Base-by-base conservation (phyloP, 2,113 vertebrate genomes). In the Astatoreochromis straeleni region DNA sequence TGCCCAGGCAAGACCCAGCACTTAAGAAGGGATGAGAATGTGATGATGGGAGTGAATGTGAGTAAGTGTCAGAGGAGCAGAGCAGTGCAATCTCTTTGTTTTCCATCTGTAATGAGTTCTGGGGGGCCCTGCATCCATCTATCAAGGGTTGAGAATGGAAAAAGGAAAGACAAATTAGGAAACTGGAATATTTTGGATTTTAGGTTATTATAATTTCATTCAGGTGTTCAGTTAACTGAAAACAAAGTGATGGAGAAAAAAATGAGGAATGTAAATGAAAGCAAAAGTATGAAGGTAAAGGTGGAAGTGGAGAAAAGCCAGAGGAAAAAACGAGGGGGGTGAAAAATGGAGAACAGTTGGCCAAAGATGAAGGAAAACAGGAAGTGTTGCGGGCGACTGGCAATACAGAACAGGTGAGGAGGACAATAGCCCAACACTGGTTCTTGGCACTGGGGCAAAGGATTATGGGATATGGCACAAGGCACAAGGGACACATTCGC, bases 381-480 rank as follows among this genome's bases (percentile, higher is more conserved):
- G 87, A 81, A 89, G 85, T 68, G 84, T 35, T 85, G 85, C 3
- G 3, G 63, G 83, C 38, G 9, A 87, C 89, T 90, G 89, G 92
- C 89, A 87, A 29, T 83, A 75, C 87, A 83, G 85, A 88, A 88
- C 90, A 94, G 95, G 92, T 96, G 93, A 94, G 83, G 73, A 89
- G 91, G 93, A 92, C 91, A 94, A 94, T 89, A 84, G 83, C 68
- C 54, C 31, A 89, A 93, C 91, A 92, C 40, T 85, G 88, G 80
- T 84, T 91, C 88, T 93, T 94, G 93, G 91, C 95, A 93, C 47
- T 83, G 87, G 87, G 86, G 92, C 91, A 91, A 90, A 93, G 95
- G 94, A 95, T 95, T 96, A 93, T 91, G 89, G 93, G 92, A 95
- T 93, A 90, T 94, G 83, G 95, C 89, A 94, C 94, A 90, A 91